Evolutionary conservation across 2,888 invertebrate genomes (phyloP), one percentile per base, ranked within the genome.

Genomic region (Platycheirus albimanus): DNA sequence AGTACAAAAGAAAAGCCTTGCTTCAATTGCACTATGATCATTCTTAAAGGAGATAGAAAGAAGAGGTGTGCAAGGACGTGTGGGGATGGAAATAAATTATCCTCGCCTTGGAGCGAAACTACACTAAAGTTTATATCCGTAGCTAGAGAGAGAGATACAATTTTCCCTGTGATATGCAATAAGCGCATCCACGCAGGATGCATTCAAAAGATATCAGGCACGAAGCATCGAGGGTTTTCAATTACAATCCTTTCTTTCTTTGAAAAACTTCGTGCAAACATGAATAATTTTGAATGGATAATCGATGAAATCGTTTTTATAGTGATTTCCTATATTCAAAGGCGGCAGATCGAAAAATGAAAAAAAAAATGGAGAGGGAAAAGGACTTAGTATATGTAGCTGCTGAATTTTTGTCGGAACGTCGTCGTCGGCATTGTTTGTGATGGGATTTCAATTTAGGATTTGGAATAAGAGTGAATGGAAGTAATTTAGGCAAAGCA

Each of bases 231-330:
- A 76, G 19, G 58, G 70, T 51, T 76, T 77, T 77, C 81, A 77
- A 77, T 67, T 69, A 30, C 63, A 56, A 69, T 67, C 67, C 69
- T 75, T 66, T 56, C 47, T 43, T 30, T 20, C 43, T 28, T 56
- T 41, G 20, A 41, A 8, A 24, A 17, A 54, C 63, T 72, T 52
- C 63, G 56, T 69, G 74, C 58, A 49, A 69, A 56, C 47, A 63
- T 75, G 80, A 75, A 80, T 80, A 76, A 52, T 51, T 80, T 71
- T 69, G 54, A 79, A 69, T 66, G 66, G 64, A 54, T 61, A 51
- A 66, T 75, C 69, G 58, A 80, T 70, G 56, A 56, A 20, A 43
- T 20, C 51, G 30, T 19, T 38, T 49, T 3, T 4, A 24, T 4
- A 43, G 45, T 19, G 64, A 54, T 47, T 45, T 61, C n/a, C 63